Conservation (phyloP, 2,113 vertebrate species). For the Aegithalos caudatus region DNA sequence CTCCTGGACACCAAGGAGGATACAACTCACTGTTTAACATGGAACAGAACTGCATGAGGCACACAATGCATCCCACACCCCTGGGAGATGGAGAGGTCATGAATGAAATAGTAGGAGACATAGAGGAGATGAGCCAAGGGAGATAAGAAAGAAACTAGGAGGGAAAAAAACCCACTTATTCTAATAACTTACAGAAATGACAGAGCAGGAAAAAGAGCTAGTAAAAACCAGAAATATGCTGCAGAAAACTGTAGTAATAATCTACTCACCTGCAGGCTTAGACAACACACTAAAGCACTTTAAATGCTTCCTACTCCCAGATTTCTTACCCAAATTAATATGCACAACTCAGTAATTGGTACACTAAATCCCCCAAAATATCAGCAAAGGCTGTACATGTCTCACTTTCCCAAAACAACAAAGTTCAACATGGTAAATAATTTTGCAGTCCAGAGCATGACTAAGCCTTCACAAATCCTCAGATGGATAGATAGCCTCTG, state of each 20-base stretch:
- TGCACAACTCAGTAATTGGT: background rate
- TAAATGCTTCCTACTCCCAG: background rate
- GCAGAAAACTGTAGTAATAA: background rate
- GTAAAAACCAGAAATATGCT: background rate
- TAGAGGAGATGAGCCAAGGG: background rate
- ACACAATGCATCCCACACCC: background rate
- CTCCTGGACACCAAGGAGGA: background rate
- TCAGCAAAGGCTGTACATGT: background rate
- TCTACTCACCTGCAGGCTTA: background rate
- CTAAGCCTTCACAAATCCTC: background rate
- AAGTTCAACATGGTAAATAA: background rate
- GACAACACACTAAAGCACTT: background rate
- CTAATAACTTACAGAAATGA: background rate
- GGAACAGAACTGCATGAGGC: background rate
- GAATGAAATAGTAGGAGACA: background rate
- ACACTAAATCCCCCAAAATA: background rate
- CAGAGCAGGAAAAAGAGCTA: background rate
- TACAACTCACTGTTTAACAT: background rate
- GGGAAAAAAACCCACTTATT: accelerated
- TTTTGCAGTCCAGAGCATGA: background rate
- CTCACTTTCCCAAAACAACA: background rate
- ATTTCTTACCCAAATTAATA: background rate
- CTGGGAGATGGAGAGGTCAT: background rate
- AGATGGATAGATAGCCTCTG: background rate
- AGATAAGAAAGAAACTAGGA: background rate